A percentile compares a stretch with the other conserved stretches of the same genome.
phyloP scores from a whole-genome alignment of 2,888 invertebrate genomes.

The Cistogaster globosa region DNA sequence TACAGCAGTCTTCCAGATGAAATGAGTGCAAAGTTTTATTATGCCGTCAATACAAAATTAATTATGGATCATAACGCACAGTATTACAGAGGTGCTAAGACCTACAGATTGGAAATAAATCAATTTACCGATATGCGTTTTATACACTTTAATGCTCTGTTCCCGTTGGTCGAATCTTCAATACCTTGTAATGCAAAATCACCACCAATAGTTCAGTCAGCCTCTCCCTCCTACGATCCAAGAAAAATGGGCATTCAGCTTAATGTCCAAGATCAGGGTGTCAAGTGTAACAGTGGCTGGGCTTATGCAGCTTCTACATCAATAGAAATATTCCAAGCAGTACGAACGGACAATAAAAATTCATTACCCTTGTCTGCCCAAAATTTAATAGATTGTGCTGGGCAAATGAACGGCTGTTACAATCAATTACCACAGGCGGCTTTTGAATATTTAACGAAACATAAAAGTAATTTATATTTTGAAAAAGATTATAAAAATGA shows the following conservation, averaged over 20 bases:
- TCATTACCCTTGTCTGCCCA: slow-evolving; percentile 89
- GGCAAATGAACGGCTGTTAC: slow-evolving; percentile 85
- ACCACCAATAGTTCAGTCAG: slow-evolving; percentile 38
- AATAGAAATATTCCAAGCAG: slow-evolving; percentile 70
- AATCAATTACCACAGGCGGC: slow-evolving; percentile 89
- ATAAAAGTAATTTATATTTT: slow-evolving; percentile 89
- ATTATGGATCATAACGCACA: slow-evolving; percentile 72
- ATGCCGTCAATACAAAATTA: slow-evolving; percentile 68
- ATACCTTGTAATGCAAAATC: background rate
- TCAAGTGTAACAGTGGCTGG: slow-evolving; percentile 70
- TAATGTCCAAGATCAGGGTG: slow-evolving; percentile 71
- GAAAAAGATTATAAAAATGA: slow-evolving; percentile 90
- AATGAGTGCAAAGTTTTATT: slow-evolving; percentile 75
- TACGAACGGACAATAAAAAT: slow-evolving; percentile 38
- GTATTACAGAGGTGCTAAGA: slow-evolving; percentile 40
- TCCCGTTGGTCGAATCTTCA: slow-evolving; percentile 59
- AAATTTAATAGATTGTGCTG: slow-evolving; percentile 92
- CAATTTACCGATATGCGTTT: slow-evolving; percentile 75
- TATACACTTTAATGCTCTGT: slow-evolving; percentile 72
- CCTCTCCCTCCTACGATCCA: slow-evolving; percentile 52
- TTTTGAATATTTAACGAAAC: slow-evolving; percentile 89
- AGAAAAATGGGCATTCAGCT: slow-evolving; percentile 44
- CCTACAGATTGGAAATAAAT: slow-evolving; percentile 72
- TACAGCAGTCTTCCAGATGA: background rate
- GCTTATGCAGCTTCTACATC: slow-evolving; percentile 62